phyloP scores from a whole-genome alignment of 2,888 invertebrate genomes.

The Blera fallax region DNA sequence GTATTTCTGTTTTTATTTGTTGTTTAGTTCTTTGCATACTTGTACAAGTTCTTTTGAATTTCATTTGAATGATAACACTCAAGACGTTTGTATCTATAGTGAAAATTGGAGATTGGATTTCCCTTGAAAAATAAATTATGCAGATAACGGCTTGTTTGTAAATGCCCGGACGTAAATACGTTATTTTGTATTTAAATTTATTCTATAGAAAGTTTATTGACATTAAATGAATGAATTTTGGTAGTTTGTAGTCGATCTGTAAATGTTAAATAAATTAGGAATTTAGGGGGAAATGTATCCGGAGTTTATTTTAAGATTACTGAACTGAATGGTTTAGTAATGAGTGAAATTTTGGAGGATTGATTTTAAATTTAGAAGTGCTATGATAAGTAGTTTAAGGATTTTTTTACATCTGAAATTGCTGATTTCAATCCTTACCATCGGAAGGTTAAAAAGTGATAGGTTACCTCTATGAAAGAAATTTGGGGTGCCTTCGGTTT shows the following conservation, averaged over 20 bases:
- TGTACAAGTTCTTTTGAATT: conserved; percentile 5
- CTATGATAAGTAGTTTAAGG: neutral
- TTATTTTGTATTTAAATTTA: conserved; percentile 29
- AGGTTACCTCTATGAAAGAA: too few species aligned
- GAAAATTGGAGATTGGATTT: conserved; percentile 21
- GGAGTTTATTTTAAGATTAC: neutral
- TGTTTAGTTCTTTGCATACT: conserved; percentile 2
- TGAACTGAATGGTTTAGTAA: neutral
- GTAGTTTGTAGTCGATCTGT: conserved; percentile 7
- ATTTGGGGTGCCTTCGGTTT: too few species aligned
- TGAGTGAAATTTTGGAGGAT: neutral
- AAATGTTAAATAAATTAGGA: conserved; percentile 1
- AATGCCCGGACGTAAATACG: conserved; percentile 5
- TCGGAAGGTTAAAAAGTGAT: too few species aligned
- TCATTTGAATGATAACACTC: conserved; percentile 29
- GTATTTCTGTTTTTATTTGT: neutral
- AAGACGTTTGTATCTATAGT: conserved; percentile 7
- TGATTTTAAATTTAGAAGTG: neutral
- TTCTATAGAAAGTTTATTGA: conserved; percentile 37
- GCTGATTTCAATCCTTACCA: too few species aligned
- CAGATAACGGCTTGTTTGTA: conserved; percentile 20
- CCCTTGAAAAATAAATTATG: neutral
- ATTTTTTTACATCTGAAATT: neutral
- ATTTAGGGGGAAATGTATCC: neutral
- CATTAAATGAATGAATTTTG: conserved; percentile 12